Base-by-base conservation (phyloP, 2,888 invertebrate genomes). In the Phymatocera aterrima region DNA sequence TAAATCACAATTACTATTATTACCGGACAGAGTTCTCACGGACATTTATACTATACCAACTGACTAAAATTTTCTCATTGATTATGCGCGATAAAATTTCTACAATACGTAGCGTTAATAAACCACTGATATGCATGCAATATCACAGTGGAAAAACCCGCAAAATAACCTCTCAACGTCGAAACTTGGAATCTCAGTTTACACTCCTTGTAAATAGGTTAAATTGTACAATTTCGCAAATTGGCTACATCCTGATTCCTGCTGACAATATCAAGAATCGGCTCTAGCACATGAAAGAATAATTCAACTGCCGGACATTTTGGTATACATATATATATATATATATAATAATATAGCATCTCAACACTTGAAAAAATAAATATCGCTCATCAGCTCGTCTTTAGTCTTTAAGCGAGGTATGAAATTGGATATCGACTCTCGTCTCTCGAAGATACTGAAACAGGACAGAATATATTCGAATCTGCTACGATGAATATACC, bases 151-250 rank as follows among this genome's bases (percentile, higher is more conserved):
- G 43, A n/a, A 15, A 18, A 10, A 65, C 18, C 37, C 18, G 37
- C 18, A 43, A n/a, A 10, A 43, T 68, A 68, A 68, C 68, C 68
- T 68, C 21, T 21, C 15, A 24, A 68, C 24, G 43, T 46, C 24
- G 28, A 43, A 46, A 64, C 31, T 37, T 18, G 61, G 34, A 37
- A 64, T 34, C n/a, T 64, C 18, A 12, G 0, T 43, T 43, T 43
- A n/a, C n/a, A n/a, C n/a, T n/a, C n/a, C n/a, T n/a, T n/a, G n/a
- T 37, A 5, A 37, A 18, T n/a, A 64, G 34, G 64, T 37, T 10
- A 64, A 64, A 64, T 18, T 64, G 12, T 37, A 51, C 51, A 21
- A 18, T 37, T 21, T 10, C 24, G 64, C 34, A 18, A 64, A 64
- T 64, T 64, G 37, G 18, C 15, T 37, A 64, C 64, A 64, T 64